Conservation (phyloP, 2,888 invertebrate species). For the Tetragonula carbonaria region DNA sequence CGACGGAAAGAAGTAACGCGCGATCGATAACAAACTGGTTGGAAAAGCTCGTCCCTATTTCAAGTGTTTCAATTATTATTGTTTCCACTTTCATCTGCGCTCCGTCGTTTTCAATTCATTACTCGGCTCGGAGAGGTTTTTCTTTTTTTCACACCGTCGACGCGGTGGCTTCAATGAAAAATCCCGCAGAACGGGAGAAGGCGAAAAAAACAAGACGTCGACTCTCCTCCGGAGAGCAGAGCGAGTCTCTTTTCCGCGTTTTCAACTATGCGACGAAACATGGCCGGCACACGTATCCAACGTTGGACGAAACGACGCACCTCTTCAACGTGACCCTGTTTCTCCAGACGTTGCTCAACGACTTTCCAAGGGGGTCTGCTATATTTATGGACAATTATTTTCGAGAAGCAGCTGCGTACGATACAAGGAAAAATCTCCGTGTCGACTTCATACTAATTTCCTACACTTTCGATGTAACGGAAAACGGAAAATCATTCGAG, state of each 20-base stretch:
- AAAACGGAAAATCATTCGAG: conserved; percentile 2
- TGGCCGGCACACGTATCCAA: not conserved
- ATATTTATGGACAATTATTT: conserved; percentile 12
- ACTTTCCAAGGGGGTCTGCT: not conserved
- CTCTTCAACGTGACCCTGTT: conserved; percentile 5
- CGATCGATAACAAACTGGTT: not conserved
- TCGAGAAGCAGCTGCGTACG: not conserved
- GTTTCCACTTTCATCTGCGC: conserved; percentile 5
- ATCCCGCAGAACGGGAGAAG: conserved; percentile 3
- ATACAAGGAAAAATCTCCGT: not conserved
- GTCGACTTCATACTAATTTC: not conserved
- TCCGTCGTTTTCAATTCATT: conserved; percentile 25
- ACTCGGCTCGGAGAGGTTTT: conserved; percentile 13
- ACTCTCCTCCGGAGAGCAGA: not conserved
- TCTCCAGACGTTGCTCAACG: not conserved
- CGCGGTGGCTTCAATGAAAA: conserved; percentile 31
- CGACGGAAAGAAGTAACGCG: not conserved
- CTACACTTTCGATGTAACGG: not conserved
- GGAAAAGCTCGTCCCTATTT: not conserved
- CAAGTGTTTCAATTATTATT: conserved; percentile 26
- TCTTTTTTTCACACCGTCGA: not conserved
- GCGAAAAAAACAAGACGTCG: conserved; percentile 24
- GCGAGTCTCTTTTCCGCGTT: conserved; percentile 2
- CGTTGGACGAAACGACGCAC: not conserved
- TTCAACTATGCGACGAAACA: not conserved